Base-by-base conservation (phyloP, 2,888 invertebrate species). In the Melanostoma mellinum region DNA sequence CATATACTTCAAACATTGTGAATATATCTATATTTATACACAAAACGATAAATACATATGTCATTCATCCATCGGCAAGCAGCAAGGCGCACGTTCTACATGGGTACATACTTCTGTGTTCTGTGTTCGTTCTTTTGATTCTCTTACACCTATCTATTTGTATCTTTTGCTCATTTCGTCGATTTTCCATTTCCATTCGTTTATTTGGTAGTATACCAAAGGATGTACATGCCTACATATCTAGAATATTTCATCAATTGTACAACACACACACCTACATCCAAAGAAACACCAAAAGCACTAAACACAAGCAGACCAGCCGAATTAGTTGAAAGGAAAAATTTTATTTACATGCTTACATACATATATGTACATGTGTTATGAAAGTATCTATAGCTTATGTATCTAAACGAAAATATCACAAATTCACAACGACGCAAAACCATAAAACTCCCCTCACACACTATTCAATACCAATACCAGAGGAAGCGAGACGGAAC, bases 1-100 rank as follows among this genome's bases (percentile, higher is more conserved):
- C 33, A 77, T 72, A 61, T 76, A 71, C 48, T 4, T 42, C 33
- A 8, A 3, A 3, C 0, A 69, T 33, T 32, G 6, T 44, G 38
- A 53, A 46, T 46, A 48, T 32, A 33, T 20, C n/a, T n/a, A 3
- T 36, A 61, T 33, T 3, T 9, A 4, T 35, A 50, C 38, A 36
- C 6, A 6, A 38, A 58, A 40, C 60, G 56, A 81, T 81, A 81
- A 81, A 77, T 81, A n/a, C n/a, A n/a, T n/a, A 81, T 81, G 81
- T 77, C 81, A 81, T 81, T 71, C 20, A 20, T 20, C 20, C 20
- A 20, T 20, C 20, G 20, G 20, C 20, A 20, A 58, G 32, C 42
- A 67, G 56, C 52, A 74, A 63, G 33, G 56, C 9, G 10, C 33
- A 33, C 32, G 8, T n/a, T 44, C n/a, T 20, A 42, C 5, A n/a